Conservation (phyloP, 1,140 invertebrate genomes). For the Meloidogyne exigua region DNA sequence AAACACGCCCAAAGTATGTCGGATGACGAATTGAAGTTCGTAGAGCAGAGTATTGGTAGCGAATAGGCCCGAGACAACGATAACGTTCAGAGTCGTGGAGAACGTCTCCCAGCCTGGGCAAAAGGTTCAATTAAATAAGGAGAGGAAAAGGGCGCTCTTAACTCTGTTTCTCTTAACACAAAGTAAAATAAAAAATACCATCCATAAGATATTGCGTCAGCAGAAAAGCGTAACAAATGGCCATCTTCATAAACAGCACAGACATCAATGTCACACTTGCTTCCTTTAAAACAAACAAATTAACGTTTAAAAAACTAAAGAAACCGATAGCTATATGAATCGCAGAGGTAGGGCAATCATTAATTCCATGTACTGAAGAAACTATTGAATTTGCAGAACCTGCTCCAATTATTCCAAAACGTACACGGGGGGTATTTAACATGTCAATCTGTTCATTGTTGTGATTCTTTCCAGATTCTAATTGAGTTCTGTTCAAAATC, state of each 20-base stretch:
- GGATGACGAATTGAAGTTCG: conserved; percentile 61
- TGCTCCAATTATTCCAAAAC: conserved; percentile 63
- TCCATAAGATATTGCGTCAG: conserved; percentile 81
- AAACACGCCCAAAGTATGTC: conserved; percentile 55
- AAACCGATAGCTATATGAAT: conserved; percentile 78
- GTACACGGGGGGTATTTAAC: conserved; percentile 69
- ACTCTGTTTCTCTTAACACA: no score
- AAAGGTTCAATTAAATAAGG: conserved; percentile 13
- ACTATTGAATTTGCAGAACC: conserved; percentile 83
- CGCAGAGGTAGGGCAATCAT: conserved; percentile 77
- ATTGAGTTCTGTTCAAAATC: conserved; percentile 54
- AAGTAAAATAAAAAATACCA: conserved; percentile 65
- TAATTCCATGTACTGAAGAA: conserved; percentile 79
- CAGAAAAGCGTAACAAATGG: conserved; percentile 73
- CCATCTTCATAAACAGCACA: conserved; percentile 74
- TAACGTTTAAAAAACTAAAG: conserved; percentile 4
- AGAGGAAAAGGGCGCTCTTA: no score
- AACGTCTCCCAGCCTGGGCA: conserved; percentile 74
- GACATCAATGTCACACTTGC: conserved; percentile 71
- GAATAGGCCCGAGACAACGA: conserved; percentile 82
- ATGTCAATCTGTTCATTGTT: conserved; percentile 71
- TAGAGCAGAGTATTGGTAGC: conserved; percentile 63
- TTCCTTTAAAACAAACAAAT: conserved; percentile 31
- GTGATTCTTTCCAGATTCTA: conserved; percentile 63
- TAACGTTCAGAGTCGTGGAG: conserved; percentile 78